These are phyloP conservation scores for Petromus typicus DNA, from an alignment of 2,113 vertebrate genomes.

Conservation along the genomic window DNA sequence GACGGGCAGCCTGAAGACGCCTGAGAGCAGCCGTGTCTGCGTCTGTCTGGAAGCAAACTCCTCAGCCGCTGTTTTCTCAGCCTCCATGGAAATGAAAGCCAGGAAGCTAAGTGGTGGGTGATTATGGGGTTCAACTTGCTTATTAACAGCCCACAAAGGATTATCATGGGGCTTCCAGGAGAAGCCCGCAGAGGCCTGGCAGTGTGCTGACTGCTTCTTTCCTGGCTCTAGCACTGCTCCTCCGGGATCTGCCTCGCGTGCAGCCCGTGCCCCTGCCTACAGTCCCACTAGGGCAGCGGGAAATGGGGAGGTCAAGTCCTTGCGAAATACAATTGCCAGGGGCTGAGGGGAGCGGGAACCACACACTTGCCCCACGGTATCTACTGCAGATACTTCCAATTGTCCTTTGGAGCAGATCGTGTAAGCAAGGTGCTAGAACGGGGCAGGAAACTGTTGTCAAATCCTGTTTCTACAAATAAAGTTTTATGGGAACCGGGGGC, in stretches of 20 bases:
- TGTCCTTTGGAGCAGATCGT: neutral
- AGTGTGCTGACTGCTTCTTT: neutral
- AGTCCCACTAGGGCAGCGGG: neutral
- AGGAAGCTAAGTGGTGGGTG: constrained; percentile 82
- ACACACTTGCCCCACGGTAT: accelerated
- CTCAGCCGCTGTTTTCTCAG: constrained; percentile 55
- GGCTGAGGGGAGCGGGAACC: neutral
- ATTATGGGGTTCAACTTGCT: constrained; percentile 85
- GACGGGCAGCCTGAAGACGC: constrained; percentile 32
- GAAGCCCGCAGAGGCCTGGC: constrained; percentile 73
- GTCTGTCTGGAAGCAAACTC: constrained; percentile 39
- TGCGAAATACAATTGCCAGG: neutral
- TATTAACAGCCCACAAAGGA: constrained; percentile 86
- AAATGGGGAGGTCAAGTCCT: neutral
- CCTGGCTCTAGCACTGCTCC: constrained; percentile 7
- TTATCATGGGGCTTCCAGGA: constrained; percentile 74
- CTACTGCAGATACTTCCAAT: neutral
- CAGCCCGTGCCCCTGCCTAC: neutral
- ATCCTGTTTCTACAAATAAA: constrained; percentile 25
- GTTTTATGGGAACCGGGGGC: neutral
- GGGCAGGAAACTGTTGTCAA: neutral
- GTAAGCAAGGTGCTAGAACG: neutral
- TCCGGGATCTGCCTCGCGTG: neutral
- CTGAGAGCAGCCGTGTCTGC: neutral
- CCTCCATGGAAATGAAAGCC: constrained; percentile 80